These are phyloP conservation scores for Ceratitis capitata DNA, from an alignment of 1,140 invertebrate species.

Conservation along the genomic window DNA sequence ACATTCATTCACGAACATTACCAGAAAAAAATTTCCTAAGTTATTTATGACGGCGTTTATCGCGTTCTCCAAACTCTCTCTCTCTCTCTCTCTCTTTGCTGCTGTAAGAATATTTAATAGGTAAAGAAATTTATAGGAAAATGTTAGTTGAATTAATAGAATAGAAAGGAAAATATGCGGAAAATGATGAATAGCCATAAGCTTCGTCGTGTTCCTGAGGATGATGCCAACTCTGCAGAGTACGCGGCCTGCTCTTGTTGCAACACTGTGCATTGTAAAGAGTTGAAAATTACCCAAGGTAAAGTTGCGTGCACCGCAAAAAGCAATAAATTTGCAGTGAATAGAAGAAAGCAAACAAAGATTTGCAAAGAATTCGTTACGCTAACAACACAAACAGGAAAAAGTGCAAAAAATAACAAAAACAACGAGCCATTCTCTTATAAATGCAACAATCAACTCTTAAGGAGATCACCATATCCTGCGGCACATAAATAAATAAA, in stretches of 20 bases:
- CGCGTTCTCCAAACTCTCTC: too few relatives aligned
- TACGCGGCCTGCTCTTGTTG: neutral
- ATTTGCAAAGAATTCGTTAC: neutral
- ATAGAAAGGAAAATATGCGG: neutral
- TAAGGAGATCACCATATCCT: conserved; percentile 10
- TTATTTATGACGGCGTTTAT: too few relatives aligned
- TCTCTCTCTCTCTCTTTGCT: too few relatives aligned
- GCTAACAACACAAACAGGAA: neutral
- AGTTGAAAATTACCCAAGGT: neutral
- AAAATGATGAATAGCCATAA: conserved; percentile 23
- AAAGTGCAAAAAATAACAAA: neutral
- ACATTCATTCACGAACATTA: too few relatives aligned
- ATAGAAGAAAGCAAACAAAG: neutral
- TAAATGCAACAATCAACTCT: conserved; percentile 1
- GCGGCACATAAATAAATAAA: conserved; percentile 33
- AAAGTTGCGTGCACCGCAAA: neutral
- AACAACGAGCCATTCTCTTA: neutral
- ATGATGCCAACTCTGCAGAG: neutral
- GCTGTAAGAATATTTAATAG: too few relatives aligned
- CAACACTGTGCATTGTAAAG: too few relatives aligned
- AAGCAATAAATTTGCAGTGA: neutral
- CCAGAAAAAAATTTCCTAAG: too few relatives aligned
- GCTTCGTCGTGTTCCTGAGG: neutral
- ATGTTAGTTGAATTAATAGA: neutral
- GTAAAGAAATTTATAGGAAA: neutral